Conservation (phyloP, 2,888 invertebrate genomes). For the Stenotaenia linearis region DNA sequence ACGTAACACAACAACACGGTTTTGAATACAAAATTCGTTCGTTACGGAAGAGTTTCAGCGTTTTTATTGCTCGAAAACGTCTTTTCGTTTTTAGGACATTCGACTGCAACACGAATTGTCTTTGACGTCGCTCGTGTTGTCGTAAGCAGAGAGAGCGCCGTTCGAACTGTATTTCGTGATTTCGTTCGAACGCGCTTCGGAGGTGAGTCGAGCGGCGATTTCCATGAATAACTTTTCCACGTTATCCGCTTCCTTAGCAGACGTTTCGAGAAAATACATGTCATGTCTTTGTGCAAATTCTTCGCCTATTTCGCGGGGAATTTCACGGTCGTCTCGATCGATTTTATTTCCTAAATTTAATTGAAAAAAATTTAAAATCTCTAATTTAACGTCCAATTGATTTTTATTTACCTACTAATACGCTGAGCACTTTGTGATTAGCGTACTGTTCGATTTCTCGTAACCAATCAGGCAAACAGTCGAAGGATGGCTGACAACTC, state of each 20-base stretch:
- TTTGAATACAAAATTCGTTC: no score
- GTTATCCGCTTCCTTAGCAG: conserved; percentile 96
- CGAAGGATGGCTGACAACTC: conserved; percentile 95
- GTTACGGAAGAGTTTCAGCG: no score
- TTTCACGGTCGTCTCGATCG: conserved; percentile 91
- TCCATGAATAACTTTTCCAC: conserved; percentile 95
- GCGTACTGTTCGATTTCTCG: conserved; percentile 97
- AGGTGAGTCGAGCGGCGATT: conserved; percentile 69
- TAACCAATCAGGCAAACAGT: conserved; percentile 94
- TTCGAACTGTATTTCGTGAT: conserved; percentile 58
- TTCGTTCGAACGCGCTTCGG: conserved; percentile 82
- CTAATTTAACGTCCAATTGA: neutral
- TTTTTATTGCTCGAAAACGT: neutral
- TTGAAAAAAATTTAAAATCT: no score
- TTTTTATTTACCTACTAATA: conserved; percentile 86
- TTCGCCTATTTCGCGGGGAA: conserved; percentile 85
- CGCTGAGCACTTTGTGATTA: conserved; percentile 85
- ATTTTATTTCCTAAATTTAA: conserved; percentile 99
- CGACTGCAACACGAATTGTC: conserved; percentile 32
- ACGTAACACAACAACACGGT: no score
- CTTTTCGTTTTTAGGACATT: neutral
- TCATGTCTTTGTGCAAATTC: conserved; percentile 92
- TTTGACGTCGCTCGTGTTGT: conserved; percentile 21
- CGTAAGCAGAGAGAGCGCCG: conserved; percentile 28
- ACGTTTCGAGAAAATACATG: conserved; percentile 97